Evolutionary conservation across 2,113 vertebrate genomes (phyloP), one percentile per base, ranked within the genome.

Genomic region (Electrona antarctica): DNA sequence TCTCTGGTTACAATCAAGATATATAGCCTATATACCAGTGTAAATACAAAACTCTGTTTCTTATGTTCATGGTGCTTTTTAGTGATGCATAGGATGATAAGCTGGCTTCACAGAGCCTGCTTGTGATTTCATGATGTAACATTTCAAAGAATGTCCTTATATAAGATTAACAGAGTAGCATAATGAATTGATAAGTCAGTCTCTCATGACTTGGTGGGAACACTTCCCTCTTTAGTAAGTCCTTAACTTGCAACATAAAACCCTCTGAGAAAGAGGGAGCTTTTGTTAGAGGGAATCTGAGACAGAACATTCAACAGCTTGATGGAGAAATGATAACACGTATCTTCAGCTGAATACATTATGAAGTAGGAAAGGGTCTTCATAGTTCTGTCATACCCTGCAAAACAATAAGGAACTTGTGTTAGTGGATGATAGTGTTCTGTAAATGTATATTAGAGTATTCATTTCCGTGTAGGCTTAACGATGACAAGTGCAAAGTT

Each of bases 371-470:
- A 46, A 77, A 71, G 74, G n/a, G 68, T 8, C 6, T n/a, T 63
- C 78, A 76, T 8, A 49, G 21, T n/a, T 83, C 28, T 49, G 74
- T n/a, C 8, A 68, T 48, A 61, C 12, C 66, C 84, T 89, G 78
- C 15, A 61, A 8, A 10, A 56, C 69, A 14, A 52, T 73, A 7
- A 74, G 11, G 21, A 3, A 72, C 13, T 64, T 12, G 8, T 33
- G 7, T 54, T 54, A 45, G 61, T 64, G 46, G 9, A 49, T 64
- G 29, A 48, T 48, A 8, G 60, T 2, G 7, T 15, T 14, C 21
- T 28, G 56, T 13, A 9, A 41, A 59, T 11, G 10, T 7, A 9
- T 9, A 59, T 59, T 59, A 41, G 33, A 41, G 33, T 41, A 41
- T 4, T 41, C 33, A 41, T 2, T 41, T 41, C 33, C 3, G 3